phyloP scores from a whole-genome alignment of 1,140 invertebrate genomes.

The Kradibia gibbosae region DNA sequence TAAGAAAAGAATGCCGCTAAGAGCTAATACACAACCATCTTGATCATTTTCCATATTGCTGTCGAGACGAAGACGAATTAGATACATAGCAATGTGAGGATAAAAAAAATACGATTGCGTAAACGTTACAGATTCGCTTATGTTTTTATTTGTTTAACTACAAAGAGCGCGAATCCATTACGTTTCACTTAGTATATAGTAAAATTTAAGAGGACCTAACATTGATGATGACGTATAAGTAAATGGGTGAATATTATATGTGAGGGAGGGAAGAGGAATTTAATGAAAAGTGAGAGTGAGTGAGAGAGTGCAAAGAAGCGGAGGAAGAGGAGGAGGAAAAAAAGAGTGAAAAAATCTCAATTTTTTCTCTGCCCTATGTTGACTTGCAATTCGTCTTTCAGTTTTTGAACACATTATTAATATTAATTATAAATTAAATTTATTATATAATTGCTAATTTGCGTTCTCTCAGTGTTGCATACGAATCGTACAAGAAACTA shows the following conservation, averaged over 20 bases:
- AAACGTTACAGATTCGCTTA: slow-evolving; percentile 56
- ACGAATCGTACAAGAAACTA: slow-evolving; percentile 50
- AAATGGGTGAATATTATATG: too few species aligned
- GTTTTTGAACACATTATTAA: slow-evolving; percentile 37
- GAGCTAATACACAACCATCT: slow-evolving; percentile 38
- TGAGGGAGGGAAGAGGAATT: background rate
- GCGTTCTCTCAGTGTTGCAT: slow-evolving; percentile 51
- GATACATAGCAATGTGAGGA: slow-evolving; percentile 51
- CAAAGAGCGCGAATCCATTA: slow-evolving; percentile 27
- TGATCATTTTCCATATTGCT: slow-evolving; percentile 28
- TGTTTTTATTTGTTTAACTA: slow-evolving; percentile 56
- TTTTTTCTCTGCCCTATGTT: slow-evolving; percentile 30
- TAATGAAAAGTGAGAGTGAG: background rate
- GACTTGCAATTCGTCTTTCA: slow-evolving; percentile 45
- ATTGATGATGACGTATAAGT: too few species aligned
- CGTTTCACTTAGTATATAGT: slow-evolving; percentile 34
- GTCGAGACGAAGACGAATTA: slow-evolving; percentile 43
- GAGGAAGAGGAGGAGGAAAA: background rate
- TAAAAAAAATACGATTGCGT: slow-evolving; percentile 52
- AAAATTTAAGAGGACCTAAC: slow-evolving; percentile 24
- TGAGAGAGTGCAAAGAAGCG: background rate
- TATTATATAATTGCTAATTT: slow-evolving; percentile 48
- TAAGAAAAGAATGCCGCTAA: slow-evolving; percentile 65
- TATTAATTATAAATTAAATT: slow-evolving; percentile 43
- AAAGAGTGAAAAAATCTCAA: background rate